phyloP scores from a whole-genome alignment of 2,113 vertebrate genomes.

The Mungos mungo region DNA sequence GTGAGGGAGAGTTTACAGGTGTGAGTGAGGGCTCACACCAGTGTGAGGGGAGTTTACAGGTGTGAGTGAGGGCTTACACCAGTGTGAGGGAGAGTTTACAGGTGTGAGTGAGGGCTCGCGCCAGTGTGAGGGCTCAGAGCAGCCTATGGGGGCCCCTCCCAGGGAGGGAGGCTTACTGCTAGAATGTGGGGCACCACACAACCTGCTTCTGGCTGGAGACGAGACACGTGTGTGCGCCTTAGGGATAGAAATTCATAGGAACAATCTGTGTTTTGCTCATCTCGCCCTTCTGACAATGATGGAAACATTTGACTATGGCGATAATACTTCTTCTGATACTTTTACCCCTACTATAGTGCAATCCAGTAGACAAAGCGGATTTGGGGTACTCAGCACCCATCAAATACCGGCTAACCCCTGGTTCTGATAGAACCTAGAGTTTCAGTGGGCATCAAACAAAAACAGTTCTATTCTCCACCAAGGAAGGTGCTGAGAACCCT shows the following conservation, averaged over 20 bases:
- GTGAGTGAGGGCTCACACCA: too few species aligned
- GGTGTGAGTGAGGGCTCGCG: too few species aligned
- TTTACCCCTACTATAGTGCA: neutral
- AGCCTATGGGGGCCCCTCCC: neutral
- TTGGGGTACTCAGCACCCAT: neutral
- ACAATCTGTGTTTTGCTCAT: neutral
- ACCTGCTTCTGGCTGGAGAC: neutral
- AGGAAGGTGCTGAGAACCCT: too few species aligned
- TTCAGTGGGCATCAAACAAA: neutral
- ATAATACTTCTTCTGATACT: neutral
- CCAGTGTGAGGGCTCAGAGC: neutral
- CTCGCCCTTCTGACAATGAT: neutral
- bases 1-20: too few species aligned
- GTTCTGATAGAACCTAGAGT: neutral
- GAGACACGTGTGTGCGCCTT: accelerated
- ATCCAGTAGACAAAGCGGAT: neutral
- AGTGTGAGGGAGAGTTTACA: neutral
- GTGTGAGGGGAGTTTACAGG: too few species aligned
- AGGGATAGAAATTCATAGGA: neutral
- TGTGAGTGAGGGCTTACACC: neutral
- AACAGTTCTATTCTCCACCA: neutral
- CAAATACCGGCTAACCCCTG: too few species aligned
- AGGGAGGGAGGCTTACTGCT: neutral
- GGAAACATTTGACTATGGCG: neutral
- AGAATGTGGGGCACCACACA: neutral